Percentiles rank a stretch among this genome's conserved stretches.
Evolutionary conservation across 2,113 vertebrate species (phyloP).

Genomic region (Phyllostomus discolor): DNA sequence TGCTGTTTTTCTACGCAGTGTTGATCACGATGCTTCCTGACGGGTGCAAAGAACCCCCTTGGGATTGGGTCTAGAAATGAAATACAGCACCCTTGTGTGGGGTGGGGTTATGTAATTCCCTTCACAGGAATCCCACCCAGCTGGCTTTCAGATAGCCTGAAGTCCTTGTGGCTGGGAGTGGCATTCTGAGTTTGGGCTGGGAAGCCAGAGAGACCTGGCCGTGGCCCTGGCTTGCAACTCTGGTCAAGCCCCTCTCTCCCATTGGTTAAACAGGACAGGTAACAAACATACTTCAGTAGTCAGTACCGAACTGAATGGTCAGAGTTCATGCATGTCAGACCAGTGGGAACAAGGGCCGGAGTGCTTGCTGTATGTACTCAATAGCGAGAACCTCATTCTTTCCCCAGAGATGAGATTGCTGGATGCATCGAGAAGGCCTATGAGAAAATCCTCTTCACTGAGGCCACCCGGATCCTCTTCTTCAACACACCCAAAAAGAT

Average conservation of each 20-base stretch:
- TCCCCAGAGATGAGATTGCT: conserved; percentile 90
- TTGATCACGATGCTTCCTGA: background rate
- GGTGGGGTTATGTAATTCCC: background rate
- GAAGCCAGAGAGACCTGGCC: background rate
- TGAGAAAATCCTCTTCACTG: conserved; percentile 91
- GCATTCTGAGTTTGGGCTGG: background rate
- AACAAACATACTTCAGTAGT: background rate
- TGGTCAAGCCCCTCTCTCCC: background rate
- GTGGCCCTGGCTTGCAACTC: background rate
- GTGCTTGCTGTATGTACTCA: background rate
- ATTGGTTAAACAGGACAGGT: background rate
- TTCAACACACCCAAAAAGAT: conserved; percentile 93
- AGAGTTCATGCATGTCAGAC: background rate
- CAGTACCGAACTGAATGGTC: background rate
- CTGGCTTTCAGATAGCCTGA: background rate
- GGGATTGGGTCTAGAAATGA: background rate
- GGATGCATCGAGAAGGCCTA: conserved; percentile 96
- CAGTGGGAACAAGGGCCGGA: background rate
- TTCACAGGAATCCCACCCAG: background rate
- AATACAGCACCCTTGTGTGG: background rate
- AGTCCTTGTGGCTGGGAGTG: background rate
- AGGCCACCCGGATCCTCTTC: conserved; percentile 92
- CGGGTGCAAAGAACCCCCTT: background rate
- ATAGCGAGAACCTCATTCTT: background rate
- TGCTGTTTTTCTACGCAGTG: background rate